Conservation (phyloP, 2,888 invertebrate species). For the Eutolmus rufibarbis region DNA sequence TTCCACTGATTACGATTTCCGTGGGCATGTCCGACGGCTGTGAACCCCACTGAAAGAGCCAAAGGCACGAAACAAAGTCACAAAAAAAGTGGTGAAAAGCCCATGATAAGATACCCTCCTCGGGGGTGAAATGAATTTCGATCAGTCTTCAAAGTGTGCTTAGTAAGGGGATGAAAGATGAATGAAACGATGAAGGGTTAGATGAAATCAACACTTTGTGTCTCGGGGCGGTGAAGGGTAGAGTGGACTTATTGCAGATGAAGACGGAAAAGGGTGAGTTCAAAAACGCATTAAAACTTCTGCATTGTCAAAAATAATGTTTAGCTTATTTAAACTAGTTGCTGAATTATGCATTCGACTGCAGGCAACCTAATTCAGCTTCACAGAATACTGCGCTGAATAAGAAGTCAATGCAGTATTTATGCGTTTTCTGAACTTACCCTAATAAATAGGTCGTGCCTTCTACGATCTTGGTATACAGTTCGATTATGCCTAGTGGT, state of each 20-base stretch:
- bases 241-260: not conserved
- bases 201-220: not conserved
- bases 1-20: not conserved
- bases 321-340: not conserved
- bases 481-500: not conserved
- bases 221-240: not conserved
- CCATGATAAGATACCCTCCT: not conserved
- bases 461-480: not conserved
- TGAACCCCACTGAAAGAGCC: not conserved
- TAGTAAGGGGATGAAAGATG: not conserved
- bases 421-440: not conserved
- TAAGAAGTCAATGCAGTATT: not conserved
- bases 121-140: not conserved
- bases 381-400: not conserved
- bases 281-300: not conserved
- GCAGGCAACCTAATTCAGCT: no score
- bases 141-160: conserved; percentile 23
- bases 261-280: not conserved
- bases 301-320: not conserved
- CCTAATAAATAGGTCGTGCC: not conserved
- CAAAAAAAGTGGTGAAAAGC: not conserved
- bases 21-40: conserved; percentile 1
- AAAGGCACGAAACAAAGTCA: not conserved
- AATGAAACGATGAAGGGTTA: not conserved
- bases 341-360: not conserved